Base-by-base conservation (phyloP, 92 coral and sea anemone genomes). In the Epizoanthus ramosus region DNA sequence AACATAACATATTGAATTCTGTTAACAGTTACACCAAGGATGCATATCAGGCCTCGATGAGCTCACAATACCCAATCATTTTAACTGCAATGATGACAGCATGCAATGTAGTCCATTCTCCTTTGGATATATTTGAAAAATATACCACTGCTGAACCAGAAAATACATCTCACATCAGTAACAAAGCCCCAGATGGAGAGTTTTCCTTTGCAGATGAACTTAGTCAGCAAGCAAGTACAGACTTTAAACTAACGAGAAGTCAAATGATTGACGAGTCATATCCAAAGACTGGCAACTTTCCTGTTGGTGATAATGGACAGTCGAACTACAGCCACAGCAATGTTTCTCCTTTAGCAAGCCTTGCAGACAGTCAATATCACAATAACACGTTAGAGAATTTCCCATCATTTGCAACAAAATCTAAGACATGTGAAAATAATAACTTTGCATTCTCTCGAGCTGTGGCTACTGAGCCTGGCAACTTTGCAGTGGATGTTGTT, bases 1-100 rank as follows among this genome's bases (percentile, higher is more conserved):
- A 22, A 35, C 45, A 0, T 28, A 22, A 45, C 35, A 18, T 28
- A 50, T 67, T 21, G 23, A 19, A 52, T 41, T 52, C 50, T 47
- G 5, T 69, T 37, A 64, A 13, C 64, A 92, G 96, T 52, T 92
- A 87, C 86, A 92, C 92, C 74, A 90, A 83, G 79, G 87, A 85
- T 90, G 93, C 96, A 7, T 90, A 90, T 73, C 89, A 85, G 35
- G 88, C 74, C 16, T 90, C 80, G 8, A 90, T 90, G 90, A 87
- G 93, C 25, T 92, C 96, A 6, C 28, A 67, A 21, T 87, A 81
- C 63, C 92, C 96, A 43, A 65, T 92, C 19, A 91, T 85, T 5
- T 80, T 92, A 37, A 37, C 88, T 2, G 88, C 87, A 19, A 63
- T 92, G 24, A 67, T 22, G 39, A 43, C 28, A 59, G 24, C 8